Base-by-base conservation (phyloP, 2,797 vertebrate species). In the Gastrophryne carolinensis region DNA sequence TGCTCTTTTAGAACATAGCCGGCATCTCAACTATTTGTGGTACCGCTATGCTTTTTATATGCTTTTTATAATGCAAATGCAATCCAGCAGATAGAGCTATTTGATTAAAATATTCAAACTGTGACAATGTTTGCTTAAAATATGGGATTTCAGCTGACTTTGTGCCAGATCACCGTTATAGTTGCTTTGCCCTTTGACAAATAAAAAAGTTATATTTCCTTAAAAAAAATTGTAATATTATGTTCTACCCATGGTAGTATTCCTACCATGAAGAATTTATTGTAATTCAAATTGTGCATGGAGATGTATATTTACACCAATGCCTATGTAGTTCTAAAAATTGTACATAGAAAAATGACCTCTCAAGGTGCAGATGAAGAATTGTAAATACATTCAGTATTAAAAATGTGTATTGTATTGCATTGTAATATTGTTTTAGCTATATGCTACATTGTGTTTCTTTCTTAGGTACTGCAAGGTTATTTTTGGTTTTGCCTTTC, bases 171-270 rank as follows among this genome's bases (percentile, higher is more conserved):
- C 32, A 72, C 5, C 23, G 5, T 5, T 53, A 63, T 61, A 6
- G 9, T 17, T 44, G 21, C 76, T 79, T 44, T 67, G 52, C 82
- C 79, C 70, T 80, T 57, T 78, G 34, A 10, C 69, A 1, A 23
- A 78, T 79, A 58, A 64, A 75, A 53, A 24, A 82, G 2, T 67
- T 54, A 57, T 84, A 65, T 75, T n/a, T 79, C 77, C 27, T 71
- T 4, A 0, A 0, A 73, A 56, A 13, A 54, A 73, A 3, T 0
- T 0, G 75, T 52, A 13, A 60, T 66, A 60, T 72, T 39, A n/a
- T 70, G 49, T n/a, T n/a, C n/a, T 56, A 37, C 74, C 78, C 73
- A 78, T 49, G 65, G 72, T 37, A n/a, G n/a, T 0, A 60, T 76
- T 79, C 81, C n/a, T 8, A 77, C 72, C 37, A 78, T 41, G 49